Conservation (phyloP, 2,888 invertebrate species). For the Amblyteles armatorius region DNA sequence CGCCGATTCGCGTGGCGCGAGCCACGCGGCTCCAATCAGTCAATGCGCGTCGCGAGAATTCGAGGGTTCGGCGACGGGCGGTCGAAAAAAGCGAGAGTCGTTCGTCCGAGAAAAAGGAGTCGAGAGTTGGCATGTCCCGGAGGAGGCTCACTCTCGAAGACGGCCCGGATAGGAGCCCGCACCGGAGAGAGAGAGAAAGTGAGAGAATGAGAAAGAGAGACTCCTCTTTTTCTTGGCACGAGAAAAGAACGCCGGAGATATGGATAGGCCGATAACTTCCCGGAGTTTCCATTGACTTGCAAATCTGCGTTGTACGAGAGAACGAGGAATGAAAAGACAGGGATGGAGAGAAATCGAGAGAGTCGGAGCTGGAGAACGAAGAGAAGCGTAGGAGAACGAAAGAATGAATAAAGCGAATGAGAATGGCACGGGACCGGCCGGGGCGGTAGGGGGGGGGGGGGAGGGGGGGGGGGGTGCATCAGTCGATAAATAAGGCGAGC, state of each 20-base stretch:
- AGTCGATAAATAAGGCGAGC: slow-evolving; percentile 73
- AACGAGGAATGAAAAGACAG: slow-evolving; percentile 39
- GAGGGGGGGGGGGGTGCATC: slow-evolving; percentile 49
- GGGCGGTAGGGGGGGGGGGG: slow-evolving; percentile 4
- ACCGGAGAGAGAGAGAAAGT: neutral
- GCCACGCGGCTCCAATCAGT: slow-evolving; percentile 33
- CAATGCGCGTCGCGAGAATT: slow-evolving; percentile 27
- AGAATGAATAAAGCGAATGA: slow-evolving; percentile 60
- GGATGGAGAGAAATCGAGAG: neutral
- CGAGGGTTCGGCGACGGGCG: neutral
- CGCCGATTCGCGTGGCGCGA: neutral
- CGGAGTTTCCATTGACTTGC: slow-evolving; percentile 74
- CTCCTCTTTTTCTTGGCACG: slow-evolving; percentile 64
- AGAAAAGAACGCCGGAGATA: slow-evolving; percentile 72
- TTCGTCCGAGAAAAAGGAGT: slow-evolving; percentile 17
- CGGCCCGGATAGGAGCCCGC: slow-evolving; percentile 4
- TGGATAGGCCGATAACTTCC: slow-evolving; percentile 76
- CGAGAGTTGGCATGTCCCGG: slow-evolving; percentile 41
- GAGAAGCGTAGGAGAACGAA: slow-evolving; percentile 30
- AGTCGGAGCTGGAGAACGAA: slow-evolving; percentile 6
- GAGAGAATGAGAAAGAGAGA: no score
- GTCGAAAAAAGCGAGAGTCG: slow-evolving; percentile 38
- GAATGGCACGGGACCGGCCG: slow-evolving; percentile 49
- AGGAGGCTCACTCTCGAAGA: slow-evolving; percentile 23
- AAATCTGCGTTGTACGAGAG: slow-evolving; percentile 69